Evolutionary conservation across 2,888 invertebrate species (phyloP).

Genomic region (Cinara cedri): DNA sequence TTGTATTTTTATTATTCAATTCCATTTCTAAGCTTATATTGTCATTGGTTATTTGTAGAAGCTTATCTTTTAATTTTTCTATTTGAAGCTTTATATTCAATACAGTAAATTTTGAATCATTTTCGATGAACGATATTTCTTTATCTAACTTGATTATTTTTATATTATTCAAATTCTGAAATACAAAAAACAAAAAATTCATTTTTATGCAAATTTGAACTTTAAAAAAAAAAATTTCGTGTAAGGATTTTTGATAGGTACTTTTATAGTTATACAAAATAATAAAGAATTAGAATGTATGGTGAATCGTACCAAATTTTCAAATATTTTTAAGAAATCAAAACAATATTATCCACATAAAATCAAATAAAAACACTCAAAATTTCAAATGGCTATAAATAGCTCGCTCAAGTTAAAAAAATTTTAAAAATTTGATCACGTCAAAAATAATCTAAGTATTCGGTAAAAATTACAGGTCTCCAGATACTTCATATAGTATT

Average conservation of each 20-base stretch:
- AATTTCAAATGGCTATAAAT: too few relatives aligned
- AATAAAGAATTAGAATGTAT: neutral
- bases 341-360: too few relatives aligned
- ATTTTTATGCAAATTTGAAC: neutral
- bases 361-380: too few relatives aligned
- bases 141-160: conserved; percentile 19
- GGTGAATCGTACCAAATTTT: too few relatives aligned
- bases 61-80: conserved; percentile 1
- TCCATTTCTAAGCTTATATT: conserved; percentile 12
- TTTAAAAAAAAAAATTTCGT: neutral
- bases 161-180: conserved; percentile 19
- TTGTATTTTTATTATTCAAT: conserved; percentile 21
- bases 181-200: neutral
- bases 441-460: too few relatives aligned
- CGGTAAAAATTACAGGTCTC: too few relatives aligned
- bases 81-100: neutral
- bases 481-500: neutral
- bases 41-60: conserved; percentile 3
- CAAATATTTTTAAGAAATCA: neutral
- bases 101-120: neutral
- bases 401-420: too few relatives aligned
- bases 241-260: neutral
- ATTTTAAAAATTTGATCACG: too few relatives aligned
- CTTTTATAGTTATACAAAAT: neutral
- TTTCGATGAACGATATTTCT: neutral